Evolutionary conservation across 2,888 invertebrate species (phyloP), one percentile per base, ranked within the genome.

Genomic region (Agrypnus murinus): DNA sequence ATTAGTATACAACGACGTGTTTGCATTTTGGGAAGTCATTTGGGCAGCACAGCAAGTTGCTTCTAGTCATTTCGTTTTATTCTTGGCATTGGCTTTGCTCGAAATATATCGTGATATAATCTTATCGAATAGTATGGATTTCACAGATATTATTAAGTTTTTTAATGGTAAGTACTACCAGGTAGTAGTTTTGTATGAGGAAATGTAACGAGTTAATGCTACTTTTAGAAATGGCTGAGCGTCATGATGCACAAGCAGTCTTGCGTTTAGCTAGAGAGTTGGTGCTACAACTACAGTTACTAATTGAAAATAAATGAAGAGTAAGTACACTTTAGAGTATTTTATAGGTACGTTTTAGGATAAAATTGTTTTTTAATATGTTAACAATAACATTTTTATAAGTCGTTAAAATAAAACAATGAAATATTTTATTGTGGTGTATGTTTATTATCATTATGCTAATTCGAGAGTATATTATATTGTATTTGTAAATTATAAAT

Each of bases 141-240:
- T 98, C 84, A 98, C 98, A 0, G 98, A 98, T 84, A 96, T 98
- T 83, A 98, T 98, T 83, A 97, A 97, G 84, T 98, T 98, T 86
- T 98, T 98, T 83, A 98, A 98, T 86, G 97, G 97, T 97, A 82
- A 87, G 86, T 81, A 15, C 7, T 46, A n/a, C n/a, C n/a, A n/a
- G n/a, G n/a, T n/a, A n/a, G n/a, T n/a, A n/a, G n/a, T n/a, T n/a
- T n/a, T n/a, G n/a, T n/a, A n/a, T n/a, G n/a, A n/a, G n/a, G n/a
- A n/a, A n/a, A n/a, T n/a, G n/a, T n/a, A n/a, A n/a, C n/a, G n/a
- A n/a, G n/a, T n/a, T n/a, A n/a, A 10, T 17, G 46, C 3, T n/a
- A n/a, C n/a, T 53, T 53, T 12, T 88, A 97, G 98, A 98, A 91
- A 98, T 98, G 97, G 98, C 98, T 0, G 98, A 98, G 84, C 89